Base-by-base conservation (phyloP, 53 echinoderm and acorn worm genomes). In the Actinopyga echinites region DNA sequence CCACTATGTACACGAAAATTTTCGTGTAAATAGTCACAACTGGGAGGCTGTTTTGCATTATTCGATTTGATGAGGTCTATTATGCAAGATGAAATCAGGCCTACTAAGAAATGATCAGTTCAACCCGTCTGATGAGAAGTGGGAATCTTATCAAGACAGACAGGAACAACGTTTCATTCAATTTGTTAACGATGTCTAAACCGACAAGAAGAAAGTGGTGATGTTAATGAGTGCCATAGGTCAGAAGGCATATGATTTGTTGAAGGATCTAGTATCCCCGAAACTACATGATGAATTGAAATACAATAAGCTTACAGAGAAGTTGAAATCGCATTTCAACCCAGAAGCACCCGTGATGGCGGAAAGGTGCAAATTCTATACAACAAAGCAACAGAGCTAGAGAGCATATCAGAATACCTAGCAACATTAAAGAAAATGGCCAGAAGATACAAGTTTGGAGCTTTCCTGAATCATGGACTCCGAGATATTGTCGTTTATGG, bases 331-430 rank as follows among this genome's bases (percentile, higher is more conserved):
- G 20, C 4, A 58, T 58, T 58, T 58, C 26, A 58, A 58, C 26
- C 59, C 59, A n/a, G 59, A 28, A 34, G 67, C 67, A 31, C 67
- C 30, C 8, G 67, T 66, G 19, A 66, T 66, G 67, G 30, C 67
- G 24, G 67, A 66, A n/a, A n/a, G n/a, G n/a, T n/a, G n/a, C n/a
- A 64, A 64, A 25, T 64, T 64, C 65, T 64, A 64, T 64, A 25
- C 23, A n/a, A 64, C 12, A 2, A 64, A 64, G 24, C 65, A 64
- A 64, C 23, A 28, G 65, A 66, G 26, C 9, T 8, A 31, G 67
- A 66, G 67, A 66, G 35, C 19, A 34, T 37, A 5, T 5, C 37
- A 37, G 37, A 37, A 37, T 37, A 37, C 7, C 37, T 37, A 37
- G 37, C 37, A 37, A 7, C 37, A 37, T 37, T 3, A 35, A 36